phyloP scores from a whole-genome alignment of 1,140 invertebrate species.

The Drosophila saltans region DNA sequence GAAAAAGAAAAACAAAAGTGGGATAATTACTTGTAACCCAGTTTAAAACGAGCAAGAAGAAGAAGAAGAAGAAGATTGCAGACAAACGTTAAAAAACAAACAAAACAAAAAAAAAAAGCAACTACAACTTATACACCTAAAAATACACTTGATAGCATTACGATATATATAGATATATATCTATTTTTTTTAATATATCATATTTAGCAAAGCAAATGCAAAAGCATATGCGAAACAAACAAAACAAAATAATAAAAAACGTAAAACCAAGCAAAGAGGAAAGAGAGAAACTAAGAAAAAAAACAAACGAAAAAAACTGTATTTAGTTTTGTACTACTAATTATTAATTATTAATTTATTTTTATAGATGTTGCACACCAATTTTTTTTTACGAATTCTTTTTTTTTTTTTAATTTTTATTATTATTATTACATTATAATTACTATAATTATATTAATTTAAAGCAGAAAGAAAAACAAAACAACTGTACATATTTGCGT shows the following conservation, averaged over 20 bases:
- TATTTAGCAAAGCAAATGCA: constrained; percentile 11
- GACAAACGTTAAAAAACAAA: constrained; percentile 9
- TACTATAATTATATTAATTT: constrained; percentile 5
- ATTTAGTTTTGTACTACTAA: constrained; percentile 22
- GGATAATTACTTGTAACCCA: constrained; percentile 44
- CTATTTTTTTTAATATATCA: constrained; percentile 60
- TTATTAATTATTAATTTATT: constrained; percentile 24
- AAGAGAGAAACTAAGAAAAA: background rate
- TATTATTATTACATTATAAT: background rate
- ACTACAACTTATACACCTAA: constrained; percentile 32
- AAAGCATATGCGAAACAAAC: background rate
- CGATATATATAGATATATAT: constrained; percentile 60
- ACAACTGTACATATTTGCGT: constrained; percentile 13
- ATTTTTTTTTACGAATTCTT: constrained; percentile 17
- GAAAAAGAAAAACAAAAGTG: constrained; percentile 7
- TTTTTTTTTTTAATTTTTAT: constrained; percentile 13
- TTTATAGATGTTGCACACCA: constrained; percentile 26
- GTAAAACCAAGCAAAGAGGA: background rate
- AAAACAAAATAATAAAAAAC: background rate
- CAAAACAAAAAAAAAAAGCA: constrained; percentile 1
- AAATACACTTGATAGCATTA: constrained; percentile 51
- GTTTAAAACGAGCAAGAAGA: constrained; percentile 28
- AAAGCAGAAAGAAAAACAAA: background rate
- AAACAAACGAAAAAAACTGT: constrained; percentile 18
- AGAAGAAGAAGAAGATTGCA: background rate